A percentile compares a stretch with the other conserved stretches of the same genome.
Evolutionary conservation across 2,888 invertebrate species (phyloP).

Genomic region (Eupithecia exiguata): DNA sequence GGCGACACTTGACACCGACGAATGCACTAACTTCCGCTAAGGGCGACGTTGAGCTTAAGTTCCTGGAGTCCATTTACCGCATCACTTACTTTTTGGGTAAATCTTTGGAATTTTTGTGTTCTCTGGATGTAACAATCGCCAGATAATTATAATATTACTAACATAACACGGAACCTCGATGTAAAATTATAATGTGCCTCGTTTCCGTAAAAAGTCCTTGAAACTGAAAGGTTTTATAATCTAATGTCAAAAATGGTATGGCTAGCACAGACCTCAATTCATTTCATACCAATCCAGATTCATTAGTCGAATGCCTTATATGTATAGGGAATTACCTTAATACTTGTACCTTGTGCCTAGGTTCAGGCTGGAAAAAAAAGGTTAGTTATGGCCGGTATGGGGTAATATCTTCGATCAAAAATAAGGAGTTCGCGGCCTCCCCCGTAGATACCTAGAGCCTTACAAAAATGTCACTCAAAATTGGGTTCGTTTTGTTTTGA

Average conservation of each 20-base stretch:
- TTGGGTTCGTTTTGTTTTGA: too few relatives aligned
- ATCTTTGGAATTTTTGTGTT: too few relatives aligned
- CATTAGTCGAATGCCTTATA: background rate
- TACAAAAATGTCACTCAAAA: too few relatives aligned
- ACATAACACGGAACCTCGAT: background rate
- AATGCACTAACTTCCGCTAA: slow-evolving; percentile 61
- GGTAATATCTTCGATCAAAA: too few relatives aligned
- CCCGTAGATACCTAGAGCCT: too few relatives aligned
- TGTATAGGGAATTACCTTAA: too few relatives aligned
- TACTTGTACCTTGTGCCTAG: background rate
- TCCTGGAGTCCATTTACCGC: slow-evolving; percentile 69
- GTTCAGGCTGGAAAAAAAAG: background rate
- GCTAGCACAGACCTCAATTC: background rate
- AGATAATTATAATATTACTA: too few relatives aligned
- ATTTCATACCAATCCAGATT: background rate
- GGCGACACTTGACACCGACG: slow-evolving; percentile 61
- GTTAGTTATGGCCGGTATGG: background rate
- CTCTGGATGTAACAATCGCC: too few relatives aligned
- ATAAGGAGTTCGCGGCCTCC: too few relatives aligned
- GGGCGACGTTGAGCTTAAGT: slow-evolving; percentile 61
- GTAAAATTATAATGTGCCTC: background rate
- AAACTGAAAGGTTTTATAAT: background rate
- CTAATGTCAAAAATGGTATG: background rate
- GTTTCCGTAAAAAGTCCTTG: background rate
- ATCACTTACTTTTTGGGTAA: slow-evolving; percentile 67